Conservation (phyloP, 2,888 invertebrate species). For the Helleia helle region DNA sequence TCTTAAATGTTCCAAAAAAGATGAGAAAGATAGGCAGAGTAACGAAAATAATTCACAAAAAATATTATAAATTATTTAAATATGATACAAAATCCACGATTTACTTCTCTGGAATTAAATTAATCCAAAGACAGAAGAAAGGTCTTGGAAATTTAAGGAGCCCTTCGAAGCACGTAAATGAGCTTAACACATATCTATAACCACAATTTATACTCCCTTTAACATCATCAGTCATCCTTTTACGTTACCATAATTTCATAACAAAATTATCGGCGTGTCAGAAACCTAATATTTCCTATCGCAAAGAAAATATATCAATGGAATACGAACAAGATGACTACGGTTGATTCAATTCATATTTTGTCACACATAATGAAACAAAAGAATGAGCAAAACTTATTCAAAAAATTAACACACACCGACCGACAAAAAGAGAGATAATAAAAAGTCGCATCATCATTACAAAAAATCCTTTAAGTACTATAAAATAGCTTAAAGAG, state of each 20-base stretch:
- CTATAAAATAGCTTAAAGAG: neutral
- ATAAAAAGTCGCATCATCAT: neutral
- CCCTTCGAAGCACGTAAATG: too few species aligned
- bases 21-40: too few species aligned
- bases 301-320: neutral
- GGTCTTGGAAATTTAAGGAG: too few species aligned
- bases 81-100: too few species aligned
- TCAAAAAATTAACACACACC: neutral
- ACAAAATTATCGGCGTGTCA: neutral
- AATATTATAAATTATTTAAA: too few species aligned
- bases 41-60: too few species aligned
- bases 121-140: too few species aligned
- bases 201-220: neutral
- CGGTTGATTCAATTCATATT: constrained; percentile 1
- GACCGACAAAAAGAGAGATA: too few species aligned
- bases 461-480: neutral
- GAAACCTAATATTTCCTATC: neutral
- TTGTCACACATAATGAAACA: neutral
- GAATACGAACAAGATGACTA: neutral
- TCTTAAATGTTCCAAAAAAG: too few species aligned
- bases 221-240: neutral
- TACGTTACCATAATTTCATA: neutral
- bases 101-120: too few species aligned
- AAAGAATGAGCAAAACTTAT: neutral
- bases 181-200: neutral